A percentile compares a stretch with the other conserved stretches of the same genome.
phyloP scores from a whole-genome alignment of 2,113 vertebrate species.

The Burhinus bistriatus region DNA sequence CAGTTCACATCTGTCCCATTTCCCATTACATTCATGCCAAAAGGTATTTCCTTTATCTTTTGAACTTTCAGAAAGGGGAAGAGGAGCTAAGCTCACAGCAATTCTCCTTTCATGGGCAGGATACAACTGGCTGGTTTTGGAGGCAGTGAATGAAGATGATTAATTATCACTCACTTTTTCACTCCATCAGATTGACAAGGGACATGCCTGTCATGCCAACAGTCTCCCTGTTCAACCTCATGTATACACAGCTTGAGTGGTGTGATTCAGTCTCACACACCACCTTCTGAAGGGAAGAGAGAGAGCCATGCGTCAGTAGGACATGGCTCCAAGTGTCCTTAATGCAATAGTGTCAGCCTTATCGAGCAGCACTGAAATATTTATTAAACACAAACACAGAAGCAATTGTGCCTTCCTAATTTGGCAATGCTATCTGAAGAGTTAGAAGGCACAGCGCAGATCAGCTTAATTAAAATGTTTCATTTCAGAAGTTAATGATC shows the following conservation, averaged over 20 bases:
- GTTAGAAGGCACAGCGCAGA: conserved; percentile 17
- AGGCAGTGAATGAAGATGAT: conserved; percentile 66
- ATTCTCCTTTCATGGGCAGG: conserved; percentile 5
- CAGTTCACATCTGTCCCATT: not conserved
- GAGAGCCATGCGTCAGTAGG: conserved; percentile 57
- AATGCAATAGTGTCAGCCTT: conserved; percentile 24
- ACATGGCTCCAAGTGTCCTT: conserved; percentile 29
- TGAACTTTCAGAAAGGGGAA: not conserved
- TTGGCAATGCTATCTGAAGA: not conserved
- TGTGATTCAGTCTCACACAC: conserved; percentile 37
- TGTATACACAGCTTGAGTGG: not conserved
- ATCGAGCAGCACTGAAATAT: conserved; percentile 3
- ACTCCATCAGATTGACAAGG: conserved; percentile 27
- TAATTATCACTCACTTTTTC: conserved; percentile 61
- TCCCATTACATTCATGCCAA: not conserved
- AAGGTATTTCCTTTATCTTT: not conserved
- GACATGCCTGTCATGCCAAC: not conserved
- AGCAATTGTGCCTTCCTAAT: not conserved
- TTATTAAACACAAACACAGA: conserved; percentile 24
- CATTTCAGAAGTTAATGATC: conserved; percentile 54
- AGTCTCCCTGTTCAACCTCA: conserved; percentile 33
- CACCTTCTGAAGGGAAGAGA: conserved; percentile 49
- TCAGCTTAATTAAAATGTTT: conserved; percentile 49
- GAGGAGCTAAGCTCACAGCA: not conserved
- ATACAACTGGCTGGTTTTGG: conserved; percentile 32